Conservation (phyloP, 2,797 vertebrate species). For the Graptemys geographica region DNA sequence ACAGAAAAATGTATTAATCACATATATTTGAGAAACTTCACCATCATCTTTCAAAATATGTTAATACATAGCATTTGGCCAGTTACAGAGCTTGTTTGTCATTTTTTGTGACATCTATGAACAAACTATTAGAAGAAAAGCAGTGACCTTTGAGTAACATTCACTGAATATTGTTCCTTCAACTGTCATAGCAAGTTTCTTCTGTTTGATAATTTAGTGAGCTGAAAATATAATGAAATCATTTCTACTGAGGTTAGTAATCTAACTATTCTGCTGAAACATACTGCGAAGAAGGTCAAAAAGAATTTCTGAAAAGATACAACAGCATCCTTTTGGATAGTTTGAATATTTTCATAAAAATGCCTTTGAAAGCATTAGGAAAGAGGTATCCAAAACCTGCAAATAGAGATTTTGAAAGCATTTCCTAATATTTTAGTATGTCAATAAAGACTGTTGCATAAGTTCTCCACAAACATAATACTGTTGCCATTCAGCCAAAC, state of each 20-base stretch:
- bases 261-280: neutral
- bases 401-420: neutral
- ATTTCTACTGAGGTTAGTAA: neutral
- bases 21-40: neutral
- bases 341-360: neutral
- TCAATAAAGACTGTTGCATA: too few relatives aligned
- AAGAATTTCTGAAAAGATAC: neutral
- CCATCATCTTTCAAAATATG: neutral
- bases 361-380: neutral
- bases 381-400: neutral
- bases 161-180: neutral
- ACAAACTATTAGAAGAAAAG: neutral
- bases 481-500: neutral
- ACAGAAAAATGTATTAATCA: neutral
- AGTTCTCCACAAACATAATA: neutral
- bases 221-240: neutral
- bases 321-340: neutral
- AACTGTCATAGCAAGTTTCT: neutral
- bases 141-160: neutral
- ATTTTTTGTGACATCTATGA: too few relatives aligned
- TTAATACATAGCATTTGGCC: neutral
- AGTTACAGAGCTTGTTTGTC: neutral
- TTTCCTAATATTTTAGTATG: neutral
- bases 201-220: neutral
- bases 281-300: neutral